Base-by-base conservation (phyloP, 2,113 vertebrate genomes). In the Rhizomys pruinosus region DNA sequence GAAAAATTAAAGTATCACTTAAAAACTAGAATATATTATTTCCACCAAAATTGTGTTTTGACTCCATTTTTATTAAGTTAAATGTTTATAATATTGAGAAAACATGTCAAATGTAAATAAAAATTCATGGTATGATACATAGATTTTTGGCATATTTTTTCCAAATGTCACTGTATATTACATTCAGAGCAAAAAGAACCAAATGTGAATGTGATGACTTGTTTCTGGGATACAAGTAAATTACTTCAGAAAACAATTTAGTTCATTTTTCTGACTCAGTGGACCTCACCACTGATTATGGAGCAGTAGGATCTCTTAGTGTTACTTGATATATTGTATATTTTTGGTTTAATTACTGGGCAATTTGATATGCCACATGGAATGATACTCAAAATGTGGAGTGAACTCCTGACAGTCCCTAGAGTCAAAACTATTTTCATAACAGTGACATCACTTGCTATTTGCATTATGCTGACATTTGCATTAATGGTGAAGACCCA, bases 21-120 rank as follows among this genome's bases (percentile, higher is more conserved):
- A 27, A 86, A 94, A 89, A n/a, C n/a, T n/a, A n/a, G n/a, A n/a
- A 37, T 29, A 92, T 52, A 37, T 42, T 39, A 88, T 39, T 94
- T 93, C 7, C 16, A 92, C 19, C 1, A 20, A 52, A 90, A 27
- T 64, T 84, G 13, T 47, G 29, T 29, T 81, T 72, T 68, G n/a
- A 72, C 61, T 79, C 27, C 76, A 81, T 89, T 93, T 89, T 81
- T 71, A 10, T 79, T 12, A 69, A 7, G 7, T 84, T 69, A 71
- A 92, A 87, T 92, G 7, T 52, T 84, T 71, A 76, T 37, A 52
- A 37, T 68, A 52, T 71, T 93, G 47, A 86, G 47, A 25, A 90
- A 66, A 89, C 39, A 80, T 27, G 23, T 61, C n/a, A 39, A n/a
- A 27, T 80, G 4, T 27, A 80, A 61, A 27, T 61, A 80, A 39